Base-by-base conservation (phyloP, 2,888 invertebrate species). In the Drosophila koepferae region DNA sequence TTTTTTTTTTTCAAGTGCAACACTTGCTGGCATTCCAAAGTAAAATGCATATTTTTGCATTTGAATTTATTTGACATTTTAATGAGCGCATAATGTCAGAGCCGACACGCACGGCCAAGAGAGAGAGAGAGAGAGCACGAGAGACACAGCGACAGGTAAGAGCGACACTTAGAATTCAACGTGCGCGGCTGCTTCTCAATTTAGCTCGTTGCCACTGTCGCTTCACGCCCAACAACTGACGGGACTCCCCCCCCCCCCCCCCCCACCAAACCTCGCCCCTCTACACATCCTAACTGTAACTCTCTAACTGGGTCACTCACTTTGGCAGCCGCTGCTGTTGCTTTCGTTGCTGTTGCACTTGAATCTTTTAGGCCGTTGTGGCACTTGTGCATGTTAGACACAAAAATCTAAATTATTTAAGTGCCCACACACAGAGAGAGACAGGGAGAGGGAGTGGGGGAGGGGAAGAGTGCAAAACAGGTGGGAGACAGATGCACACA, bases 401-500 rank as follows among this genome's bases (percentile, higher is more conserved):
- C 91, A 90, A 90, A 87, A 90, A 90, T 87, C 86, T 90, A 90
- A 90, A 87, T 87, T 91, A 87, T 87, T 87, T 90, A 90, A 87
- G 87, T 90, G 88, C 81, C 86, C 74, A 61, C 61, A 63, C 58
- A 72, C 54, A 48, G 59, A 36, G 3, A 53, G 8, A 1, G 16
- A 1, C 54, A 48, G 59, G 31, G 3, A 53, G 8, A 3, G 16
- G 4, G n/a, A 18, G 49, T 6, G 9, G 0, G 34, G 9, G 9
- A 9, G 34, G 12, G 18, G 20, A 31, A 14, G 40, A 18, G 20
- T 9, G 38, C 7, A 23, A 10, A 23, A 28, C 38, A 40, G 40
- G 28, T 18, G 49, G 62, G 49, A 67, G 23, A 55, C 58, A 67
- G 46, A 40, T 53, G 43, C 48, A 71, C 56, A 73, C 58, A 64